Evolutionary conservation across 2,797 vertebrate genomes (phyloP), one percentile per base, ranked within the genome.

Genomic region (Arvicola amphibius): DNA sequence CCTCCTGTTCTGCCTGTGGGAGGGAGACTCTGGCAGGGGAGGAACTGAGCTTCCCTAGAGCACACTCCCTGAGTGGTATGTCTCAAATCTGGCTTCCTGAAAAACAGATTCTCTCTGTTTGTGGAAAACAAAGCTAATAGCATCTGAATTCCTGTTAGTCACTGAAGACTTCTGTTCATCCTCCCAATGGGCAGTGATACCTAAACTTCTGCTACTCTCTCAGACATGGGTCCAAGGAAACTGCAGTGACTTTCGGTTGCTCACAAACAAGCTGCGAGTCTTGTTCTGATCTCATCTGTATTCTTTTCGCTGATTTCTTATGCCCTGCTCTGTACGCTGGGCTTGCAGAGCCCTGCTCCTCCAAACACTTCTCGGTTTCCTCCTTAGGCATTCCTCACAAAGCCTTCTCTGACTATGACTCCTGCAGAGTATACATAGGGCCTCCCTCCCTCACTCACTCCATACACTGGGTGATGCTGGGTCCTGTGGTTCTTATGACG

Each of bases 11-110:
- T 83, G 32, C 46, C 32, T 4, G 13, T 46, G 43, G 56, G 40
- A 79, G 13, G 63, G 46, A 69, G 12, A 56, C 32, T 86, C 83
- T 48, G 51, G 27, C 14, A 88, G 93, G 78, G n/a, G 21, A 34
- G 21, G 43, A 13, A 77, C 16, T 21, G 1, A 19, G n/a, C 56
- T 61, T 61, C 74, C 85, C 19, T 12, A 23, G 3, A 0, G n/a
- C 6, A 37, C 40, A 65, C 85, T 71, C 40, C 29, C 34, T 43
- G 87, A 10, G 16, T 27, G 34, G 19, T n/a, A 1, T 21, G 9
- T 84, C 67, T 95, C 90, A 69, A 87, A 14, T 89, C 48, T 43
- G 88, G 48, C 59, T 46, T 94, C 67, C 90, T 81, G 65, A 85
- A 91, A 96, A 89, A 91, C 29, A 77, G 65, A 43, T 69, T 73